Evolutionary conservation across 2,797 vertebrate genomes (phyloP), one percentile per base, ranked within the genome.

Genomic region (Acanthurus leucopareius): DNA sequence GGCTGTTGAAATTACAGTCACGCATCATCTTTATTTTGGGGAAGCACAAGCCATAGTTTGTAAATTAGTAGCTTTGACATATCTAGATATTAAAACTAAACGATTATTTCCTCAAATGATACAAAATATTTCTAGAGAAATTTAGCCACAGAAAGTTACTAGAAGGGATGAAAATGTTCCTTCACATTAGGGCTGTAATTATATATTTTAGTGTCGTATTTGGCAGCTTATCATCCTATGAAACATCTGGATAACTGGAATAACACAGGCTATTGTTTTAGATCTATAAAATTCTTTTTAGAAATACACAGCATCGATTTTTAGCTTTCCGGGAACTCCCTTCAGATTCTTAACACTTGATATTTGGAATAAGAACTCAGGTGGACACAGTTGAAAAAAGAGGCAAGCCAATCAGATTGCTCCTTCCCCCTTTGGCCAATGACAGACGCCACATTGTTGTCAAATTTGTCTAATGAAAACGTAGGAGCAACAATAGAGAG

Each of bases 401-500:
- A 87, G 87, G 82, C 89, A 88, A 95, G 95, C 98, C 98, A 99
- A 99, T 98, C 97, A 97, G 96, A 95, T 95, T 53, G 91, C 94
- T 90, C 92, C 94, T 90, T 95, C 93, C 94, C 93, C 92, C 94
- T 94, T 95, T 95, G 97, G 95, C 98, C 98, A 99, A 99, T 98
- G 95, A 96, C 96, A 96, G 96, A 86, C 95, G 96, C 96, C 97
- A 97, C 97, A 98, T 98, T 99, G 98, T 98, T 98, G 97, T 98
- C 96, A 96, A 97, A 96, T 96, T 97, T 96, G 97, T 97, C 96
- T 98, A 98, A 98, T 97, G 98, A 97, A 96, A 97, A 96, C 96
- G 96, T 94, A 95, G 95, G 93, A 94, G 97, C 97, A 97, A 98
- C 97, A 98, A 98, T 97, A 97, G 96, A 96, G 95, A 95, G 77